phyloP scores from a whole-genome alignment of 2,888 invertebrate species.

The Cryptosula pallasiana region DNA sequence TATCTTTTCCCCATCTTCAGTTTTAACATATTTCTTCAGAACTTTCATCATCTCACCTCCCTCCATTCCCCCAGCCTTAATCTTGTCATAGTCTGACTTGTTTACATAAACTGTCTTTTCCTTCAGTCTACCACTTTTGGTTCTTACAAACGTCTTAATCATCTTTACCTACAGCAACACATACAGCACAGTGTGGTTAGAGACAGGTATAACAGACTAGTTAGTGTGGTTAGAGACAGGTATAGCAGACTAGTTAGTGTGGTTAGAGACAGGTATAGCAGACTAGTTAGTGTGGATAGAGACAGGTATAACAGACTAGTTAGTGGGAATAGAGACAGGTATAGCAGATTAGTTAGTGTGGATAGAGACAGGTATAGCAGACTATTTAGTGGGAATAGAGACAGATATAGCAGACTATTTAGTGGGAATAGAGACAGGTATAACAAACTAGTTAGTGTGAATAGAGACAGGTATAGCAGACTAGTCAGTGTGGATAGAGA shows the following conservation, averaged over 20 bases:
- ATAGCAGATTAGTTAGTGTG: too few species aligned
- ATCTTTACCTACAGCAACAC: conserved; percentile 36
- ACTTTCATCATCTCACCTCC: conserved; percentile 30
- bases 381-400: background rate
- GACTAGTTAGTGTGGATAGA: too few species aligned
- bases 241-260: background rate
- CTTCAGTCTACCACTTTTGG: conserved; percentile 48
- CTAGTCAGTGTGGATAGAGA: too few species aligned
- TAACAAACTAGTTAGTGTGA: background rate
- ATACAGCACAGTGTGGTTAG: background rate
- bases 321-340: too few species aligned
- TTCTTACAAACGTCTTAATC: conserved; percentile 48
- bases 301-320: too few species aligned
- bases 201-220: background rate
- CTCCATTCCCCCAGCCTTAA: conserved; percentile 42
- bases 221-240: background rate
- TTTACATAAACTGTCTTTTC: conserved; percentile 46
- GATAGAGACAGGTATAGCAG: background rate
- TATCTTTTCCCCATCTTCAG: conserved; percentile 40
- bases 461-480: background rate
- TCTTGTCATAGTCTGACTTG: conserved; percentile 47
- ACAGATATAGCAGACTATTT: background rate
- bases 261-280: background rate
- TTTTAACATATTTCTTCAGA: conserved; percentile 41
- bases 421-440: background rate